These are phyloP conservation scores for Galeopsomyia nigrocyanea DNA, from an alignment of 2,888 invertebrate genomes.

Conservation along the genomic window DNA sequence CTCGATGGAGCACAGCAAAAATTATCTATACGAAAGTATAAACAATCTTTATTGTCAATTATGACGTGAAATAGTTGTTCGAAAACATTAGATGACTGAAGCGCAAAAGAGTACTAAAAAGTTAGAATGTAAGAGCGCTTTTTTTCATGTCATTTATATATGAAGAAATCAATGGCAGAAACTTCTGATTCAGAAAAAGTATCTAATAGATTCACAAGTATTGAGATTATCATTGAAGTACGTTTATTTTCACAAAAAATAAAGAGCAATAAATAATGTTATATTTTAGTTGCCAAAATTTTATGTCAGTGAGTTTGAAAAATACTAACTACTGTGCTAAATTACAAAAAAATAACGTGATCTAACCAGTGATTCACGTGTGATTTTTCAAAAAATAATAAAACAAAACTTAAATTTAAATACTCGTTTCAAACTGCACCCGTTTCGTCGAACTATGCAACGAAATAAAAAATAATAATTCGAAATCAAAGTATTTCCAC, in stretches of 20 bases:
- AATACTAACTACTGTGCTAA: conserved; percentile 36
- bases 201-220: too few species aligned
- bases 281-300: conserved; percentile 5
- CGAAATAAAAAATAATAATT: conserved; percentile 16
- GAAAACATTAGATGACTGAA: background rate
- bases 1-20: conserved; percentile 37
- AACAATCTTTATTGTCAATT: conserved; percentile 62
- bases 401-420: conserved; percentile 35
- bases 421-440: conserved; percentile 41
- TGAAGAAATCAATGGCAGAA: too few species aligned
- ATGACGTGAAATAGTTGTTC: background rate
- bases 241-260: too few species aligned
- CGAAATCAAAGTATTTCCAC: background rate
- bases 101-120: too few species aligned
- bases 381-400: conserved; percentile 19
- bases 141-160: too few species aligned
- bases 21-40: conserved; percentile 58
- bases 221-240: too few species aligned
- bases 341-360: conserved; percentile 34
- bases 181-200: too few species aligned
- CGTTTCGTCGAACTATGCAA: background rate
- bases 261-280: conserved; percentile 26
- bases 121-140: too few species aligned
- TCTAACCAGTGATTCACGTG: conserved; percentile 33
- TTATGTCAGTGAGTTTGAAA: conserved; percentile 7